A percentile compares a stretch with the other conserved stretches of the same genome.
Evolutionary conservation across 2,113 vertebrate species (phyloP).

Genomic region (Arenaria interpres): DNA sequence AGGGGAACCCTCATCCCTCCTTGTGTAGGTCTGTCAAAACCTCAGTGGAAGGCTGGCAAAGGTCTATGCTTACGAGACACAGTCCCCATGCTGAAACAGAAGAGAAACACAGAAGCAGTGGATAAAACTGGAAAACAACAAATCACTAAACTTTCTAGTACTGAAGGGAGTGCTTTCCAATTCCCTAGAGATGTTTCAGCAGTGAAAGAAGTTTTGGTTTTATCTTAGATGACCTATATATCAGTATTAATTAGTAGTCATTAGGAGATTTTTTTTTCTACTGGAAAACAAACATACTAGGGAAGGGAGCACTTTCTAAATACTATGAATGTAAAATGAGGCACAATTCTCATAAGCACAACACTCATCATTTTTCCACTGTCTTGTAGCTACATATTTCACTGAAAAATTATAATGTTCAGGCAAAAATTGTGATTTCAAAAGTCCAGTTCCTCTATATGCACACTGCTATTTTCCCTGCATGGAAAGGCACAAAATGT

Average conservation of each 20-base stretch:
- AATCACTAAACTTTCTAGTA: not conserved
- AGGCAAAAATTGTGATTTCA: not conserved
- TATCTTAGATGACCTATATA: not conserved
- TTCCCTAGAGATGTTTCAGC: not conserved
- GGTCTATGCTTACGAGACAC: not conserved
- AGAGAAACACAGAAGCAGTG: not conserved
- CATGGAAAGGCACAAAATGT: not conserved
- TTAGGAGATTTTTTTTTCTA: not conserved
- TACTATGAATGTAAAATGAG: not conserved
- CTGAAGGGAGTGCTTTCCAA: not conserved
- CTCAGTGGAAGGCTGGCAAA: not conserved
- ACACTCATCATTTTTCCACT: not conserved
- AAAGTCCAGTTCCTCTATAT: not conserved
- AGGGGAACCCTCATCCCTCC: not conserved
- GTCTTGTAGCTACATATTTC: not conserved
- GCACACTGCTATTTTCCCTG: not conserved
- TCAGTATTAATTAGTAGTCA: not conserved
- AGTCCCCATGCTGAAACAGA: not conserved
- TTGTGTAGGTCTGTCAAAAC: not conserved
- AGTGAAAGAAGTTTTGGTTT: not conserved
- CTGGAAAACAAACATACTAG: not conserved
- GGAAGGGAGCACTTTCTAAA: not conserved
- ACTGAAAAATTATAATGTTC: not conserved
- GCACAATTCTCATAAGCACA: not conserved
- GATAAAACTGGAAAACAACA: not conserved